phyloP scores from a whole-genome alignment of 2,113 vertebrate species.

The Nannospalax galili region DNA sequence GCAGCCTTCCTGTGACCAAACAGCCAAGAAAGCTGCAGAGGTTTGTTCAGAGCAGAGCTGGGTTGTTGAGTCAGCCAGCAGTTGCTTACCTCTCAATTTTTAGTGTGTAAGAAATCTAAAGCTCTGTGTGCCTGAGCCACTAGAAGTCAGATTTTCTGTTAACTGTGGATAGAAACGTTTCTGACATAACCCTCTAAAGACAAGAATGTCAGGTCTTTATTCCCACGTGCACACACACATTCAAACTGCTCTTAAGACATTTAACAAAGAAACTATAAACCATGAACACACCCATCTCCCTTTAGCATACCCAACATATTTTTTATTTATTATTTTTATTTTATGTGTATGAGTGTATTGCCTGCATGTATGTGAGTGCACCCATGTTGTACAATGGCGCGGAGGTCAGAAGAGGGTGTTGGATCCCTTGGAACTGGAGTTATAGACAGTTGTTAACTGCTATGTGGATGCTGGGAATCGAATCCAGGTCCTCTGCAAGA shows the following conservation, averaged over 20 bases:
- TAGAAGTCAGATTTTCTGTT: neutral
- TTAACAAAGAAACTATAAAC: neutral
- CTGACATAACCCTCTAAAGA: neutral
- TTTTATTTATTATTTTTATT: too few species aligned
- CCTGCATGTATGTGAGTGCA: too few species aligned
- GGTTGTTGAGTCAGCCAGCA: neutral
- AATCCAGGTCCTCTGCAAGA: too few species aligned
- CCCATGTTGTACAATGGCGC: too few species aligned
- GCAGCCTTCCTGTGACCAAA: neutral
- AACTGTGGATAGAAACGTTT: neutral
- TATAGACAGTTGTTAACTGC: too few species aligned
- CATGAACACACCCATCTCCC: neutral
- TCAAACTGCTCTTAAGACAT: conserved; percentile 7
- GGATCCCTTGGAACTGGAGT: too few species aligned
- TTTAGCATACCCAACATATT: neutral
- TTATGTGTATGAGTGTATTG: too few species aligned
- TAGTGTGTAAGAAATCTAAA: neutral
- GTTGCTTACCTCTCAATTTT: neutral
- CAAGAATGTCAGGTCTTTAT: conserved; percentile 2
- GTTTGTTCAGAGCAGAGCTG: neutral
- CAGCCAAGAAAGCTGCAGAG: neutral
- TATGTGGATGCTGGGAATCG: too few species aligned
- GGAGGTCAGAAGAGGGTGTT: too few species aligned
- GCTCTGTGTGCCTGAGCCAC: neutral
- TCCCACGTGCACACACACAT: neutral